Conservation (phyloP, 2,888 invertebrate species). For the Rugalucina vietnamica region DNA sequence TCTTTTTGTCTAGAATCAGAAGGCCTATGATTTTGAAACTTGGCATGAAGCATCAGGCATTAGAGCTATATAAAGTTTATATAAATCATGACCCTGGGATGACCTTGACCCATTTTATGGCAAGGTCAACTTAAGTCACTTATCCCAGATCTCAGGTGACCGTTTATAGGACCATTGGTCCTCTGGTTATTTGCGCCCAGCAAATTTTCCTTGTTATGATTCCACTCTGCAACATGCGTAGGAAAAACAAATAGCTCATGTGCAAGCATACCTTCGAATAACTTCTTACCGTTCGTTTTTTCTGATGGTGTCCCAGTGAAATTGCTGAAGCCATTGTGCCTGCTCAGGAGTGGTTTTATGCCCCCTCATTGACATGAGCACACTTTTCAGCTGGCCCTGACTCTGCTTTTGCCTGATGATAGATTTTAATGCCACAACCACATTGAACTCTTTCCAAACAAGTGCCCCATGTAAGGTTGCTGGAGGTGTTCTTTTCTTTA, state of each 20-base stretch:
- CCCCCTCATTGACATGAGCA: conserved; percentile 36
- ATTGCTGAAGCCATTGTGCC: conserved; percentile 52
- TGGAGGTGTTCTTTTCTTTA: background rate
- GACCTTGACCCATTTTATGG: too few relatives aligned
- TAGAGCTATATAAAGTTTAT: too few relatives aligned
- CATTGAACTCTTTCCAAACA: conserved; percentile 31
- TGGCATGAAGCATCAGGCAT: too few relatives aligned
- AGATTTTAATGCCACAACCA: background rate
- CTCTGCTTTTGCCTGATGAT: conserved; percentile 26
- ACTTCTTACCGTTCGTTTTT: background rate
- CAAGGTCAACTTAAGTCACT: too few relatives aligned
- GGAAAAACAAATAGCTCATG: conserved; percentile 44
- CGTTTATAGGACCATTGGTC: too few relatives aligned
- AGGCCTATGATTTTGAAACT: too few relatives aligned
- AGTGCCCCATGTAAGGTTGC: conserved; percentile 4
- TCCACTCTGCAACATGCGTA: conserved; percentile 41
- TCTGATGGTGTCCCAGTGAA: conserved; percentile 44
- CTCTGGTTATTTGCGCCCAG: background rate
- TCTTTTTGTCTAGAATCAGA: too few relatives aligned
- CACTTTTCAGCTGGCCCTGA: background rate
- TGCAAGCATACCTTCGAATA: background rate
- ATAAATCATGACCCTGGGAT: too few relatives aligned
- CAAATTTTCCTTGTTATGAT: conserved; percentile 17
- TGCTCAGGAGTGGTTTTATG: conserved; percentile 28
- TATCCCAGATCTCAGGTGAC: too few relatives aligned